phyloP scores from a whole-genome alignment of 2,888 invertebrate genomes.

The Synergus laeviventris region DNA sequence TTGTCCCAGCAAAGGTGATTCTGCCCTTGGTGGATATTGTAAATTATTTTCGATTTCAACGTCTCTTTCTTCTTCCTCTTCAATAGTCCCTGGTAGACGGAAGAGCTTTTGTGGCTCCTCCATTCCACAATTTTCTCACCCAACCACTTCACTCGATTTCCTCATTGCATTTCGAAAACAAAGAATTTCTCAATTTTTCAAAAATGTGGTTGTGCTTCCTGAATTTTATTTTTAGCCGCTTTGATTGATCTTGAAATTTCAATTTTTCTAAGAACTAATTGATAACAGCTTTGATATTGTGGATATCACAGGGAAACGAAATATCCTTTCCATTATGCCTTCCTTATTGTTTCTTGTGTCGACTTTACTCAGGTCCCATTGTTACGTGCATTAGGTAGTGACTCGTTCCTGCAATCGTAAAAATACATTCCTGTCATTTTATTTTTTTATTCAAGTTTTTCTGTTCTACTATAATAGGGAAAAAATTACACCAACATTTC shows the following conservation, averaged over 20 bases:
- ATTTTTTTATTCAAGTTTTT: background rate
- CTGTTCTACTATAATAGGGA: background rate
- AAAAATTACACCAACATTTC: background rate
- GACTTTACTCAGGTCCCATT: constrained; percentile 36
- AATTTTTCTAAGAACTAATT: background rate
- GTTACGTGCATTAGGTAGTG: constrained; percentile 3
- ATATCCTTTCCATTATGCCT: constrained; percentile 35
- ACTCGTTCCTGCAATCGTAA: constrained; percentile 20
- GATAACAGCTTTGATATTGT: background rate
- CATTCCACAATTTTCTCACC: constrained; percentile 55
- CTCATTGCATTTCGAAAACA: background rate
- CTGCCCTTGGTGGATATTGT: constrained; percentile 58
- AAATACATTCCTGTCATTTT: background rate
- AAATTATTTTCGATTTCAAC: constrained; percentile 51
- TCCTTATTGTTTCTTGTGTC: constrained; percentile 40
- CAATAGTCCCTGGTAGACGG: constrained; percentile 71
- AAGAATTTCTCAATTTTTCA: background rate
- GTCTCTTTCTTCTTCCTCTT: constrained; percentile 70
- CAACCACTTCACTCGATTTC: constrained; percentile 10
- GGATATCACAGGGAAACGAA: constrained; percentile 6
- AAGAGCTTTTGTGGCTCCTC: constrained; percentile 71
- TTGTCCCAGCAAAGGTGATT: constrained; percentile 66
- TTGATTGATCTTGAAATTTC: background rate
- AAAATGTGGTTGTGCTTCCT: background rate
- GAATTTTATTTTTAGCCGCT: background rate